Evolutionary conservation across 2,888 invertebrate genomes (phyloP), one percentile per base, ranked within the genome.

Genomic region (Amiota communis): DNA sequence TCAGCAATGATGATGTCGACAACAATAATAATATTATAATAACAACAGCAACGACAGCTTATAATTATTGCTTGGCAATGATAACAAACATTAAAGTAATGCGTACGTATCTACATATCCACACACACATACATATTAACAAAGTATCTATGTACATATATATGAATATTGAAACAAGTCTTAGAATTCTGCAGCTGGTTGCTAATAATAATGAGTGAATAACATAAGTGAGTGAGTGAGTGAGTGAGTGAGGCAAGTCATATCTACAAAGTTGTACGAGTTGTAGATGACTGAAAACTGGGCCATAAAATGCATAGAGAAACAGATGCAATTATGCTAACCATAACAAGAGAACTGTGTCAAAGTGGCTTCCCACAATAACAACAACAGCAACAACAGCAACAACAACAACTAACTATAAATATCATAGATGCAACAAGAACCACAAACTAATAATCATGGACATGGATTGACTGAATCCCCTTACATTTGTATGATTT

Each of bases 271-370:
- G 23, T 23, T 23, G 23, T 23, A 23, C 23, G 23, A 23, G 23
- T 23, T 2, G 17, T 20, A 59, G 59, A 17, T 59, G 23, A 20
- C 17, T 23, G n/a, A 48, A 68, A 73, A 73, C 65, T 73, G 73
- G 73, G 67, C 48, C 70, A 70, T 13, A 65, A 64, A 70, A 70
- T 63, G 64, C 64, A 64, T 36, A 53, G 49, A 67, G 71, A 71
- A 59, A 67, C 61, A 65, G 56, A n/a, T 71, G 53, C 70, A 74
- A 71, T 71, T 67, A 74, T 67, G 56, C 57, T 61, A 51, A 49
- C 70, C 73, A 74, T 71, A 71, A 71, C 49, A 48, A 71, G 70
- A 74, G 72, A 74, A 74, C 71, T 74, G 61, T 71, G 73, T 71
- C 70, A 71, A 74, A 71, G 71, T 71, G 70, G 56, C 73, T 70